Conservation (phyloP, 1,140 invertebrate species). For the Wasmannia auropunctata region DNA sequence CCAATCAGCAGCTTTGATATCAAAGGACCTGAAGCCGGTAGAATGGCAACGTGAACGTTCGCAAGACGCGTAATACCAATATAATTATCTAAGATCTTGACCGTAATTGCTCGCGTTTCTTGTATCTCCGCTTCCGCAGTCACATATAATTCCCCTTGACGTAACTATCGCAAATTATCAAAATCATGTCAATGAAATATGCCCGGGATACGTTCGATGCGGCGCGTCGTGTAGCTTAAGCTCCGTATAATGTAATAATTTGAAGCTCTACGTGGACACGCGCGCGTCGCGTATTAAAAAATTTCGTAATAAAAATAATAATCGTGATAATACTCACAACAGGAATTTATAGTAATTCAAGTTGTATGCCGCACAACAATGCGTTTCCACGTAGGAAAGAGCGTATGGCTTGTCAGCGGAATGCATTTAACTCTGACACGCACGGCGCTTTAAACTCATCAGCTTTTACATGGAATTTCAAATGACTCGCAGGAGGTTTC, state of each 20-base stretch:
- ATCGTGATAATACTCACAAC: constrained; percentile 25
- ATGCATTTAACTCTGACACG: constrained; percentile 40
- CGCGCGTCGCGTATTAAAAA: not conserved
- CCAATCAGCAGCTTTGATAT: constrained; percentile 67
- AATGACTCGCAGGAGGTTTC: constrained; percentile 53
- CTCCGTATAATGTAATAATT: not conserved
- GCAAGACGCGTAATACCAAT: not conserved
- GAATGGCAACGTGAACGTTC: constrained; percentile 21
- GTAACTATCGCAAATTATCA: not conserved
- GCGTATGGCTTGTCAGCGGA: constrained; percentile 41
- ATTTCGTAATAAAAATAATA: constrained; percentile 11
- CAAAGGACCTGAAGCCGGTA: constrained; percentile 56
- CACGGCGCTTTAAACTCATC: constrained; percentile 66
- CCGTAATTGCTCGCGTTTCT: constrained; percentile 7
- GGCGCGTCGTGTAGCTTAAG: not conserved
- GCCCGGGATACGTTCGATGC: not conserved
- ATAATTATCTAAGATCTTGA: constrained; percentile 39
- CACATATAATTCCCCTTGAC: not conserved
- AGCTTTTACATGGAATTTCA: constrained; percentile 66
- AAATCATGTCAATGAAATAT: not conserved
- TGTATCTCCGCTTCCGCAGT: not conserved
- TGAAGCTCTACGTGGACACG: not conserved
- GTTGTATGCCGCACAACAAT: constrained; percentile 42
- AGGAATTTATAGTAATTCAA: constrained; percentile 38
- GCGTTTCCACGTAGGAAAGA: constrained; percentile 27